Percentiles rank a stretch among this genome's conserved stretches.
Conservation (phyloP, 2,113 vertebrate species). For the Oryzias curvinotus region DNA sequence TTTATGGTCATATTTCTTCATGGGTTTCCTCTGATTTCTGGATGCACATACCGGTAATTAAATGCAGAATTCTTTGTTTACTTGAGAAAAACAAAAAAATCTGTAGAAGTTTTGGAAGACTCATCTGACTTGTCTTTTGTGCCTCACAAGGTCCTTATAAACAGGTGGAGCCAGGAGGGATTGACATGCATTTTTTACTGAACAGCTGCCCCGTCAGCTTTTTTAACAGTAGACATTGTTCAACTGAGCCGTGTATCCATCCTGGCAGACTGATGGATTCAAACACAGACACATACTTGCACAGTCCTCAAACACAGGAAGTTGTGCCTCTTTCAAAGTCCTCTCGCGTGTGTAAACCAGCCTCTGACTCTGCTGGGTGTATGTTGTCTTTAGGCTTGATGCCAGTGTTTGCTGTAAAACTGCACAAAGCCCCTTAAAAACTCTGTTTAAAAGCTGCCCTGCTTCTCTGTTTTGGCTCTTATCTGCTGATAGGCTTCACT, state of each 20-base stretch:
- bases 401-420: conserved; percentile 49
- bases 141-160: conserved; percentile 37
- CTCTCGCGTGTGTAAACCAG: conserved; percentile 32
- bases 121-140: conserved; percentile 13
- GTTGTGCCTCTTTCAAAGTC: conserved; percentile 9
- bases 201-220: conserved; percentile 40
- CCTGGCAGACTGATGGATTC: conserved; percentile 43
- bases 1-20: conserved; percentile 28
- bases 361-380: conserved; percentile 25
- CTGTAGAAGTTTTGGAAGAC: conserved; percentile 15
- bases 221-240: conserved; percentile 35
- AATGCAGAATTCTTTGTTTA: no score
- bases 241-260: conserved; percentile 29
- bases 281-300: conserved; percentile 33
- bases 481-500: conserved; percentile 23
- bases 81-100: neutral
- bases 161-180: conserved; percentile 38
- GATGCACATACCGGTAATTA: no score
- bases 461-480: conserved; percentile 27
- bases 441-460: conserved; percentile 31
- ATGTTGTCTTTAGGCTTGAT: conserved; percentile 26
- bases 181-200: conserved; percentile 45
- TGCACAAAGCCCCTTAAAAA: conserved; percentile 36
- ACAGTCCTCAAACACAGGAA: conserved; percentile 16
- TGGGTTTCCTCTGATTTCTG: no score